Evolutionary conservation across 2,113 vertebrate genomes (phyloP).

Genomic region (Bettongia penicillata): DNA sequence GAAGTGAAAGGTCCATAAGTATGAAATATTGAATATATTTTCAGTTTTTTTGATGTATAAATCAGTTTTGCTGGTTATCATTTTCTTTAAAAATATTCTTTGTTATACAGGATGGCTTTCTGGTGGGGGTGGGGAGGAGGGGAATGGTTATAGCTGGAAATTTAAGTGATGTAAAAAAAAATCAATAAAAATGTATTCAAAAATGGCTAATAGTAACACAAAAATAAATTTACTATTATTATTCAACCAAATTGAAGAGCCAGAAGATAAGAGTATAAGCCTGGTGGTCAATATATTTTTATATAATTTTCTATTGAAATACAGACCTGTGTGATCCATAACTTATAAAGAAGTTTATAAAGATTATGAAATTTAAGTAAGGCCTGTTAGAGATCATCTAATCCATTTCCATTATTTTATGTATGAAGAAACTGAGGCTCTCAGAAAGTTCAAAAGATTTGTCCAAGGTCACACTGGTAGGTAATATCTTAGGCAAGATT

Average conservation of each 20-base stretch:
- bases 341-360: neutral
- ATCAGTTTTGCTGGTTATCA: neutral
- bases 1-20: neutral
- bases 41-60: neutral
- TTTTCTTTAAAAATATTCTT: neutral
- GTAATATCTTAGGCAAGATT: neutral
- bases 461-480: neutral
- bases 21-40: neutral
- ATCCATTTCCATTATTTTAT: neutral
- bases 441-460: neutral
- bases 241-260: conserved; percentile 7
- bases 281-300: neutral
- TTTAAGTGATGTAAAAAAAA: neutral
- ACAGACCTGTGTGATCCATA: neutral
- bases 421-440: neutral
- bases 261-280: conserved; percentile 43
- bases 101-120: neutral
- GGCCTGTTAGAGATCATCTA: neutral
- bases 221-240: conserved; percentile 15
- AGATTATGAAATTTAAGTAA: neutral
- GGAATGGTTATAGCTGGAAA: neutral
- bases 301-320: neutral
- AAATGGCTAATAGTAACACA: neutral
- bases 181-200: neutral
- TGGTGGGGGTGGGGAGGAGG: neutral